Base-by-base conservation (phyloP, 1,140 invertebrate genomes). In the Bilobella aurantiaca region DNA sequence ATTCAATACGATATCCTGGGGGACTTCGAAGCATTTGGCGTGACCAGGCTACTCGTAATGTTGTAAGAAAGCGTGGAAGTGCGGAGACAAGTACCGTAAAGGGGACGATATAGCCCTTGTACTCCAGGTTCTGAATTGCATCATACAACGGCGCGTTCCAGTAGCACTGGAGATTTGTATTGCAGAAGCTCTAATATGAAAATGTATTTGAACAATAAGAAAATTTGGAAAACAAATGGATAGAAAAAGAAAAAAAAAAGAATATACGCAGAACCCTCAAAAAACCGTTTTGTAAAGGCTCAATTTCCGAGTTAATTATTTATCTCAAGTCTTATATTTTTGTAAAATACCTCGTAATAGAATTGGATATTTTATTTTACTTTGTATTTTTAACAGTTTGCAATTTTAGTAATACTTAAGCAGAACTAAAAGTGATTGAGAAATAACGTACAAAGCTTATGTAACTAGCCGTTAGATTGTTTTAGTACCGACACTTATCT, bases 111-210 rank as follows among this genome's bases (percentile, higher is more conserved):
- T 93, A 93, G 32, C 93, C 93, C 66, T 87, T 86, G 79, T 91
- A 95, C 74, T 89, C 84, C 58, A 95, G 82, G 71, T 86, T 86
- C 74, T 86, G 84, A 66, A 91, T 89, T 30, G 91, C 90, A 65
- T 91, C 88, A 47, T 90, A 85, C 64, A 96, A 80, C 18, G 88
- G 86, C 12, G 86, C 85, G 76, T 93, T 93, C 90, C 89, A 94
- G 85, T 89, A 93, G 75, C 90, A 93, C 78, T 91, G 87, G 29
- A 87, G 86, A 78, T 93, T 93, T n/a, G 89, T 87, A 70, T 90
- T 88, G 74, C 91, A 81, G 75, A 92, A 89, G 74, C 88, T 87
- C 88, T 91, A 56, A 28, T 14, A 62, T 62, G 2, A 37, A 29
- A 37, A 62, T n/a, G 27, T 28, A 42, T 42, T 42, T 8, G 37